Base-by-base conservation (phyloP, 1,140 invertebrate genomes). In the Neocloeon triangulifer region DNA sequence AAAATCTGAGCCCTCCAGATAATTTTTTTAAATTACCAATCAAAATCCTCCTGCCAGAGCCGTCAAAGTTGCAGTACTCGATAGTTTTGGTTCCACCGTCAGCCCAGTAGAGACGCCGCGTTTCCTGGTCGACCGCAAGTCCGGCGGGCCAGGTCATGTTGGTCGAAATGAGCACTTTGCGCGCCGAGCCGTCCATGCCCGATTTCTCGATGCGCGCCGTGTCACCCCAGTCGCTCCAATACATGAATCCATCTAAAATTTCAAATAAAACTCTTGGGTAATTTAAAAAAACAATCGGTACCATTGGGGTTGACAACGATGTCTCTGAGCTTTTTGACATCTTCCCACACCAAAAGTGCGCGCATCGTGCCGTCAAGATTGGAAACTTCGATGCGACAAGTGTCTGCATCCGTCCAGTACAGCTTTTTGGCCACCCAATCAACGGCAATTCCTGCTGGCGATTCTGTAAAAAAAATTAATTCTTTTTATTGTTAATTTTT, bases 151-250 rank as follows among this genome's bases (percentile, higher is more conserved):
- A 78, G 3, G 61, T 79, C 47, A 70, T 62, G 41, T 76, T 69
- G 32, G 69, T 67, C 5, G 62, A 62, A 1, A 88, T 64, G 2
- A 79, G 50, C 4, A 62, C 50, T 19, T 53, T 53, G 5, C 82
- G 56, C 16, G 68, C 61, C 3, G 61, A 63, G 0, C 88, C 86
- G 52, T 94, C 84, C 81, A 94, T 84, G 18, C 70, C 69, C 14
- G 81, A 76, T 19, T 68, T 57, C 51, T 88, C 81, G 27, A 92
- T 92, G 46, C 73, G 70, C 1, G 80, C 70, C 17, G 62, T 56
- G 18, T 62, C 56, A 1, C 82, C 80, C 82, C 82, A 88, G 46
- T 89, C 81, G 9, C 73, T 80, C 84, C 84, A 89, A 44, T 77
- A 88, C 69, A 89, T 74, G 4, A 64, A 48, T 4, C 75, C 73